Base-by-base conservation (phyloP, 1,140 invertebrate genomes). In the Cotesia typhae region DNA sequence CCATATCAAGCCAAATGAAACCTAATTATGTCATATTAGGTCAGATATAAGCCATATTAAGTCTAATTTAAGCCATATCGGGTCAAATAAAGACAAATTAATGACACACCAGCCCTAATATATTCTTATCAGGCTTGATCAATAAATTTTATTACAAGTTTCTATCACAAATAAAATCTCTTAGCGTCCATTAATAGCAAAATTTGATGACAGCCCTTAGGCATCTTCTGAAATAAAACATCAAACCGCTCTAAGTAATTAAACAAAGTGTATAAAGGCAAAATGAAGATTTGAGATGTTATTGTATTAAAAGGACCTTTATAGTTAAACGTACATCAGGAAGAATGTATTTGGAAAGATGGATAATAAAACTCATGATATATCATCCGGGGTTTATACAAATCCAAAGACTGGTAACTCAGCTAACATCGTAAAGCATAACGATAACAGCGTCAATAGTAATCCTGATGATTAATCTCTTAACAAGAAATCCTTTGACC, bases 301-400 rank as follows among this genome's bases (percentile, higher is more conserved):
- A 80, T 80, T 80, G 75, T 76, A 73, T 74, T 75, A 77, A 79
- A 72, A 72, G 74, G 73, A 74, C 71, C 74, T 79, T 79, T 28
- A 28, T 28, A 77, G 76, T 72, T 75, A 78, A 77, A 80, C 78
- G 78, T 79, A 77, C 74, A 14, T 14, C 14, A 67, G 59, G 74
- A 78, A 80, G 79, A 80, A 79, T 80, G 78, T 79, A 79, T 79
- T 77, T 73, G 72, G 73, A 76, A 73, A 75, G 35, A 52, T 61
- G 68, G 76, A 69, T 80, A 80, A 80, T 80, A 77, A 78, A 79
- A 79, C 79, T 80, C 79, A 80, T 78, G 78, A 80, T 79, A 80
- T 79, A 80, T 80, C 79, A 79, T 78, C 64, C 67, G 74, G 71
- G 74, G n/a, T 55, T 4, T 35, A 41, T 57, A 41, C 12, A 60